Evolutionary conservation across 2,113 vertebrate species (phyloP).

Genomic region (Marmota monax): DNA sequence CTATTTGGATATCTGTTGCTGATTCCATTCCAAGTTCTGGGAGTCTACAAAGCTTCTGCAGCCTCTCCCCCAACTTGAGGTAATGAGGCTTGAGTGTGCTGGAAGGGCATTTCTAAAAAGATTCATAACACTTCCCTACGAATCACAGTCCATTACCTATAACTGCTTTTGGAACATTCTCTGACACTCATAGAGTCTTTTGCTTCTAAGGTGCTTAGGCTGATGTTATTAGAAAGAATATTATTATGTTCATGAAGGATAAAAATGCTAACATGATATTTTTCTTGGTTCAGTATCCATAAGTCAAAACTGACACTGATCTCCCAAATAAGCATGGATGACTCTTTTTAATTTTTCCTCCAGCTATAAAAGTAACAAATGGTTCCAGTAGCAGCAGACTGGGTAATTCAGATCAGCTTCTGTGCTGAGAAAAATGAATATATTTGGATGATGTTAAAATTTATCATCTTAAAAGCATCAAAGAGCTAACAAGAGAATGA

Average conservation of each 20-base stretch:
- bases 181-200: background rate
- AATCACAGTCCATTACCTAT: background rate
- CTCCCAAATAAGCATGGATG: background rate
- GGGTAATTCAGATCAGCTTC: background rate
- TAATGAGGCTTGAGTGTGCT: background rate
- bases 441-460: background rate
- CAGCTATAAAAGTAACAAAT: background rate
- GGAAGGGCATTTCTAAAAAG: background rate
- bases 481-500: background rate
- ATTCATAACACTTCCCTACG: background rate
- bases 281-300: background rate
- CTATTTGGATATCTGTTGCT: background rate
- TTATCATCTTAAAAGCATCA: background rate
- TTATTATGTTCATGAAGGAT: background rate
- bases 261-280: background rate
- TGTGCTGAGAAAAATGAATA: conserved; percentile 6
- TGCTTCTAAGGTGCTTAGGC: background rate
- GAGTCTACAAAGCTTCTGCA: background rate
- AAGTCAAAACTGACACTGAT: conserved; percentile 22
- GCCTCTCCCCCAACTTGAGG: background rate
- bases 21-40: background rate
- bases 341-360: conserved; percentile 5
- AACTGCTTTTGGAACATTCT: background rate
- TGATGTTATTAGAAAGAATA: background rate
- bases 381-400: background rate